Conservation (phyloP, 2,113 vertebrate species). For the Pachypanchax playfairii region DNA sequence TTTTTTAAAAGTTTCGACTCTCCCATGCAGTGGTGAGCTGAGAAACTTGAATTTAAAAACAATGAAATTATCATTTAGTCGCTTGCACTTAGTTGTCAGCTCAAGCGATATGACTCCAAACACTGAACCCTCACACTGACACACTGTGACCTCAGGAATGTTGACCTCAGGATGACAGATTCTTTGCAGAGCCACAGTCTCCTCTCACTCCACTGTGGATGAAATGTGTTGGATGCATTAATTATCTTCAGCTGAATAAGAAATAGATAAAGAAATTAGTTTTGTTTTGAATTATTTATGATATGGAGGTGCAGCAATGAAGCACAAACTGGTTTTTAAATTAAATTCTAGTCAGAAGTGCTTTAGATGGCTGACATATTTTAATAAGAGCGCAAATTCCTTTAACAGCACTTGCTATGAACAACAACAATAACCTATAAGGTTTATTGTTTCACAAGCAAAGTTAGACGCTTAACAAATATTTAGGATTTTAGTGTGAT, state of each 20-base stretch:
- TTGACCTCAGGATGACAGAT: constrained; percentile 52
- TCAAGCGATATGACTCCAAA: neutral
- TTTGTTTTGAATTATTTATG: neutral
- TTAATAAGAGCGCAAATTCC: too few species aligned
- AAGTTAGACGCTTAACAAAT: neutral
- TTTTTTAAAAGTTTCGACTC: constrained; percentile 12
- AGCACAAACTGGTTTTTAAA: too few species aligned
- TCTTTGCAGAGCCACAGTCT: constrained; percentile 41
- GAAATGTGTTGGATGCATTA: constrained; percentile 18
- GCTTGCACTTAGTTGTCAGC: neutral
- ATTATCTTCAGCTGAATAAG: constrained; percentile 4
- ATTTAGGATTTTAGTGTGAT: neutral
- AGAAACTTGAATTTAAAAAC: neutral
- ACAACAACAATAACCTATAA: neutral
- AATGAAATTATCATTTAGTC: neutral
- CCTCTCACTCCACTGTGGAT: neutral
- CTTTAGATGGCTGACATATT: neutral
- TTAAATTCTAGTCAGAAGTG: too few species aligned
- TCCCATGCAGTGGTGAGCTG: constrained; percentile 8
- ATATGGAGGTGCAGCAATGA: neutral
- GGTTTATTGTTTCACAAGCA: neutral
- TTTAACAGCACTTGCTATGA: too few species aligned
- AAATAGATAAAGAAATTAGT: too few species aligned
- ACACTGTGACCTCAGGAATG: constrained; percentile 59
- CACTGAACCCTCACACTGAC: constrained; percentile 6